Evolutionary conservation across 2,888 invertebrate genomes (phyloP).

Genomic region (Eupithecia tripunctaria): DNA sequence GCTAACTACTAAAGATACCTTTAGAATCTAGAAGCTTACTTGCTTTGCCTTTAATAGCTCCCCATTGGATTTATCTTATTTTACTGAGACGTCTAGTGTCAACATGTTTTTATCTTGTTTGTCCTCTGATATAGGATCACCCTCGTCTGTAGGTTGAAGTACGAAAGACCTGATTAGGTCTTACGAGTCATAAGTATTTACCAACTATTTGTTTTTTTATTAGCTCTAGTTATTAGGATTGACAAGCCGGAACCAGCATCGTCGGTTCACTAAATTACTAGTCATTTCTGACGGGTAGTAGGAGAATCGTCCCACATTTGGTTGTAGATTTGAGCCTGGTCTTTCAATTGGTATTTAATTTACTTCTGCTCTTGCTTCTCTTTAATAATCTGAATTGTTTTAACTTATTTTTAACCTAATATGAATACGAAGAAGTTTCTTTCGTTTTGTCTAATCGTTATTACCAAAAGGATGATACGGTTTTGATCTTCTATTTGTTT

Average conservation of each 20-base stretch:
- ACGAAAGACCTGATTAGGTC: neutral
- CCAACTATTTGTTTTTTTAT: neutral
- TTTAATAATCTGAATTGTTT: neutral
- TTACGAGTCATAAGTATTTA: neutral
- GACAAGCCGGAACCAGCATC: conserved; percentile 8
- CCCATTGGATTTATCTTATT: neutral
- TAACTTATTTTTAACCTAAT: neutral
- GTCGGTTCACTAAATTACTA: neutral
- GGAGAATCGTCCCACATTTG: neutral
- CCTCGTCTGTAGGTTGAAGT: conserved; percentile 3
- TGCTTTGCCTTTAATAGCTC: neutral
- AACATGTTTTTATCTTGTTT: conserved; percentile 7
- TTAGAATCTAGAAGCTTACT: too few species aligned
- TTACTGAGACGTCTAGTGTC: neutral
- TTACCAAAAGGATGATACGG: too few species aligned
- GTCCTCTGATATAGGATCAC: neutral
- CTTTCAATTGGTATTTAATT: neutral
- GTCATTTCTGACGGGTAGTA: neutral
- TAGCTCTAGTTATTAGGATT: conserved; percentile 1
- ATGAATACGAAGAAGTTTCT: too few species aligned
- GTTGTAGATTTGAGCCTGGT: neutral
- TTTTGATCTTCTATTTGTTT: neutral
- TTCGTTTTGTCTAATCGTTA: too few species aligned
- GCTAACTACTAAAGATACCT: too few species aligned
- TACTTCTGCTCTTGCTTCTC: neutral